Conservation (phyloP, 2,888 invertebrate species). For the Parnassius smintheus region DNA sequence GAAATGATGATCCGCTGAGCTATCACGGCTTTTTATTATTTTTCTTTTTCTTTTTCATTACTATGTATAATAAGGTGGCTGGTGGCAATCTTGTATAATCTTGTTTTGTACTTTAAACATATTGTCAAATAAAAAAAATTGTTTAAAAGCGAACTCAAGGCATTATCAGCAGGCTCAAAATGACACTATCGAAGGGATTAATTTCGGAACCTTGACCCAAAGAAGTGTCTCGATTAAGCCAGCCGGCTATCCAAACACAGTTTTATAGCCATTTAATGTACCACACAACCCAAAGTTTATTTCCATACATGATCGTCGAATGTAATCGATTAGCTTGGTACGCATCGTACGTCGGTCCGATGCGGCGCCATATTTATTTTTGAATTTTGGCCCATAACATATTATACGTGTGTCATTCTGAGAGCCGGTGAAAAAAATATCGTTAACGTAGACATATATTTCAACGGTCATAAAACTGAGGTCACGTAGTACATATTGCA, state of each 20-base stretch:
- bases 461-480: slow-evolving; percentile 13
- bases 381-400: slow-evolving; percentile 35
- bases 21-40: too few species aligned
- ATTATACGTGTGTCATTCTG: slow-evolving; percentile 34
- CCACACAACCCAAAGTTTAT: slow-evolving; percentile 27
- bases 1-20: too few species aligned
- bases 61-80: too few species aligned
- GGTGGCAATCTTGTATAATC: too few species aligned
- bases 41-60: too few species aligned
- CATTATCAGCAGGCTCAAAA: neutral
- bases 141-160: too few species aligned
- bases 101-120: too few species aligned
- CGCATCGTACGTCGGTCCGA: slow-evolving; percentile 14
- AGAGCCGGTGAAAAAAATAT: slow-evolving; percentile 27
- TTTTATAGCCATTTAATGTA: slow-evolving; percentile 16
- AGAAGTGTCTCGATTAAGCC: slow-evolving; percentile 6
- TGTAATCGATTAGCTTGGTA: slow-evolving; percentile 30
- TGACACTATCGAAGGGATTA: slow-evolving; percentile 7
- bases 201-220: slow-evolving; percentile 18
- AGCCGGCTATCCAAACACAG: slow-evolving; percentile 3
- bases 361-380: slow-evolving; percentile 36
- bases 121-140: too few species aligned
- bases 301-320: slow-evolving; percentile 25
- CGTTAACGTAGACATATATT: slow-evolving; percentile 12
- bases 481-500: slow-evolving; percentile 1